Evolutionary conservation across 2,888 invertebrate genomes (phyloP).

Genomic region (Maniola hyperantus): DNA sequence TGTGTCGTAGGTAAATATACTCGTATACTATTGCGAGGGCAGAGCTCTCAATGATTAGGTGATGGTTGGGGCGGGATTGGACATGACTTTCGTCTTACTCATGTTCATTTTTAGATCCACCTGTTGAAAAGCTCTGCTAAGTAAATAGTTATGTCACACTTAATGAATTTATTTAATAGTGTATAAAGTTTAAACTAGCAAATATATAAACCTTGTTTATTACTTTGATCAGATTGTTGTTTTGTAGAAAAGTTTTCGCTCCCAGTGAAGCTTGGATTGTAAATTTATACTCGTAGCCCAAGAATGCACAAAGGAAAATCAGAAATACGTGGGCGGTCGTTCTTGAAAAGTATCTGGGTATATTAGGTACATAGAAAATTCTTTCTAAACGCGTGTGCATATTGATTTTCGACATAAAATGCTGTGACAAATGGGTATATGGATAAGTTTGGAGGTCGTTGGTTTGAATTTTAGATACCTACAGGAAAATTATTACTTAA

Average conservation of each 20-base stretch:
- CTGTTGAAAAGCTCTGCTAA: no score
- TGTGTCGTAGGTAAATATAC: no score
- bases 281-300: conserved; percentile 11
- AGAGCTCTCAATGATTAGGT: no score
- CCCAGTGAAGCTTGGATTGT: not conserved
- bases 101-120: no score
- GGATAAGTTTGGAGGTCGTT: no score
- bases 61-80: no score
- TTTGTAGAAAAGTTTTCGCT: conserved; percentile 7
- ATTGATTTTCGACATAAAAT: not conserved
- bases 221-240: conserved; percentile 8
- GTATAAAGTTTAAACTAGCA: not conserved
- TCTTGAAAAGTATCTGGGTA: not conserved
- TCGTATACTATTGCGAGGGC: no score
- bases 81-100: no score
- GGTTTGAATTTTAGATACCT: no score
- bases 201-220: conserved; percentile 3
- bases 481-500: no score
- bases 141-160: no score
- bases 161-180: not conserved
- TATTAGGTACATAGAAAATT: conserved; percentile 1
- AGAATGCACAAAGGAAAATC: conserved; percentile 3
- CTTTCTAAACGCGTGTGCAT: not conserved
- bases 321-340: conserved; percentile 8
- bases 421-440: no score